Evolutionary conservation across 2,797 vertebrate species (phyloP).

Genomic region (Acrossocheilus wenchowensis): DNA sequence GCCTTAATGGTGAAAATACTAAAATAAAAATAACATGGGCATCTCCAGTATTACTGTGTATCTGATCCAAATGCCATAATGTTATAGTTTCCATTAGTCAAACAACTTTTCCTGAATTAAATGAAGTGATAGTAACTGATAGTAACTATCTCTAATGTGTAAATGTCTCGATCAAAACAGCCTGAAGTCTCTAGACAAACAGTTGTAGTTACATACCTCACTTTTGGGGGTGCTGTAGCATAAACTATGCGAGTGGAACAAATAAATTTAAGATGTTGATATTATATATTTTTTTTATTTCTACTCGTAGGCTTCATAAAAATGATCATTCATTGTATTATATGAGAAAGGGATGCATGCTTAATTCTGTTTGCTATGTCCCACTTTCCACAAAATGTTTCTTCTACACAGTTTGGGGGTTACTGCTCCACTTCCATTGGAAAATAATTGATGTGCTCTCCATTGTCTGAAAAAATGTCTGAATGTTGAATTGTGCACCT

Average conservation of each 20-base stretch:
- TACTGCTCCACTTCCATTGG: background rate
- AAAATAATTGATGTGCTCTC: background rate
- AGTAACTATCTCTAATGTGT: background rate
- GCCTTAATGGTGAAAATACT: background rate
- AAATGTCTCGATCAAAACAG: background rate
- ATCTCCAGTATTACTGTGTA: background rate
- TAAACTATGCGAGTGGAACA: background rate
- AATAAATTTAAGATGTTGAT: background rate
- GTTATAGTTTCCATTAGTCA: background rate
- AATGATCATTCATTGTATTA: background rate
- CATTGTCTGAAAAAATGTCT: background rate
- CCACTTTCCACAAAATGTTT: background rate
- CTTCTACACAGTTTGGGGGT: background rate
- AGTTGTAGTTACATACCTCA: slow-evolving; percentile 5
- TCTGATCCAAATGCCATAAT: background rate
- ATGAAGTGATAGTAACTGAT: background rate
- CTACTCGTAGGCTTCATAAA: background rate
- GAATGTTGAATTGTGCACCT: slow-evolving; percentile 23
- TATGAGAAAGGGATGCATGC: slow-evolving; percentile 24
- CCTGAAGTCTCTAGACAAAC: background rate
- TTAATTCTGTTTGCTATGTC: slow-evolving; percentile 1
- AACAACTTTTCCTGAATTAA: background rate
- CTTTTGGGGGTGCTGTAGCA: slow-evolving; percentile 42
- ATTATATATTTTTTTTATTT: background rate
- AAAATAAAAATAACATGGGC: background rate